These are phyloP conservation scores for Suricata suricatta DNA, from an alignment of 2,113 vertebrate genomes.

Conservation along the genomic window DNA sequence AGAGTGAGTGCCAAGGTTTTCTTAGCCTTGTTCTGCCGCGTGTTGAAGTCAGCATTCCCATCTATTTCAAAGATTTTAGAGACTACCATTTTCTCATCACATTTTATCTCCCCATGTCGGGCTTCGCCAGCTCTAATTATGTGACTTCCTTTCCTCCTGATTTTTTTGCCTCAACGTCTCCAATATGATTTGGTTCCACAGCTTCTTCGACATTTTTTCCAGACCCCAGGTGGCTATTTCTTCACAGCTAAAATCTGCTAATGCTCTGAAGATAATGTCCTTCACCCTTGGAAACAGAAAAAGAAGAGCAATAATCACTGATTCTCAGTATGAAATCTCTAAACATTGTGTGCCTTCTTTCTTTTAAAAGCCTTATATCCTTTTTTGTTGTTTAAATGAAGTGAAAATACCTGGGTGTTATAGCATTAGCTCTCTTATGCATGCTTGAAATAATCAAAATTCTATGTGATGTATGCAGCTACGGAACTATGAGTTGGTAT, in stretches of 20 bases:
- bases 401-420: neutral
- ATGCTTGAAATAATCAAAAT: neutral
- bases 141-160: conserved; percentile 41
- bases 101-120: neutral
- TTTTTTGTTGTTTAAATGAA: conserved; percentile 66
- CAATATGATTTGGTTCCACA: neutral
- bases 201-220: conserved; percentile 16
- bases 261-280: conserved; percentile 75
- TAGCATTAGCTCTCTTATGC: neutral
- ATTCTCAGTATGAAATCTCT: conserved; percentile 69
- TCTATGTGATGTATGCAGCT: neutral
- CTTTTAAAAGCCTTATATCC: conserved; percentile 64
- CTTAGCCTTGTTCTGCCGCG: neutral
- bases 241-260: conserved; percentile 72
- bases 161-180: conserved; percentile 44
- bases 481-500: neutral
- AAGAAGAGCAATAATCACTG: conserved; percentile 66
- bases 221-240: conserved; percentile 67
- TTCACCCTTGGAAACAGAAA: conserved; percentile 68
- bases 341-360: conserved; percentile 71
- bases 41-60: conserved; percentile 29
- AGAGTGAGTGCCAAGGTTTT: neutral
- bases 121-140: conserved; percentile 50
- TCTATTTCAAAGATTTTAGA: conserved; percentile 56
- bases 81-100: conserved; percentile 58